Evolutionary conservation across 1,140 invertebrate genomes (phyloP).

Genomic region (Aricia agestis): DNA sequence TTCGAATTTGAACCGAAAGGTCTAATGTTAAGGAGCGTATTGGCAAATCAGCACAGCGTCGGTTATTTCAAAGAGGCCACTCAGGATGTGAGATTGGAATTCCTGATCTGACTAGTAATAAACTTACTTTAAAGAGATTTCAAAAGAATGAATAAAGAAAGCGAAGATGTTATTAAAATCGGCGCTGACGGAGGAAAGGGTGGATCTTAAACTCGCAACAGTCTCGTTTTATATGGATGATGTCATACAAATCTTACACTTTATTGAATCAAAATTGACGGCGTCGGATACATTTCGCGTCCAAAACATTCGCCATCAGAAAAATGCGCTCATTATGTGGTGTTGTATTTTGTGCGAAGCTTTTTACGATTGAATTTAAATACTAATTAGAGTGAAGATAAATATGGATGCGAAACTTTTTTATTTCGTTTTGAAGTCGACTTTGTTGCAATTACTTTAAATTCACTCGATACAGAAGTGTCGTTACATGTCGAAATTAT

Average conservation of each 20-base stretch:
- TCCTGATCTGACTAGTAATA: slow-evolving; percentile 73
- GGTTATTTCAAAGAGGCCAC: slow-evolving; percentile 63
- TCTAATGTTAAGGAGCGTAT: slow-evolving; percentile 32
- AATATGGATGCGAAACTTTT: slow-evolving; percentile 2
- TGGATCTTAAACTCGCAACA: slow-evolving; percentile 46
- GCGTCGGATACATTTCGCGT: slow-evolving; percentile 19
- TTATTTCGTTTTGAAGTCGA: neutral
- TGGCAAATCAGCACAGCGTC: slow-evolving; percentile 24
- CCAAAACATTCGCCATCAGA: neutral
- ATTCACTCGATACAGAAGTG: slow-evolving; percentile 14
- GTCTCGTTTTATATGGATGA: slow-evolving; percentile 44
- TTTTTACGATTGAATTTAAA: slow-evolving; percentile 27
- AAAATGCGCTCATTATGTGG: slow-evolving; percentile 10
- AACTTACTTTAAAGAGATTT: slow-evolving; percentile 70
- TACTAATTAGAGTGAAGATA: slow-evolving; percentile 20
- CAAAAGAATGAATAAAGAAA: slow-evolving; percentile 70
- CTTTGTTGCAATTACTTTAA: slow-evolving; percentile 1
- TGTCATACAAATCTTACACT: slow-evolving; percentile 56
- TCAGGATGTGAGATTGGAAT: slow-evolving; percentile 69
- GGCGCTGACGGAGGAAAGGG: slow-evolving; percentile 56
- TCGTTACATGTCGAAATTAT: slow-evolving; percentile 11
- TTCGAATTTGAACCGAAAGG: slow-evolving; percentile 32
- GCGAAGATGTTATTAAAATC: slow-evolving; percentile 67
- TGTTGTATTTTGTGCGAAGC: slow-evolving; percentile 33
- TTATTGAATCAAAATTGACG: slow-evolving; percentile 60